Evolutionary conservation across 2,888 invertebrate genomes (phyloP).

Genomic region (Ischnus inquisitorius): DNA sequence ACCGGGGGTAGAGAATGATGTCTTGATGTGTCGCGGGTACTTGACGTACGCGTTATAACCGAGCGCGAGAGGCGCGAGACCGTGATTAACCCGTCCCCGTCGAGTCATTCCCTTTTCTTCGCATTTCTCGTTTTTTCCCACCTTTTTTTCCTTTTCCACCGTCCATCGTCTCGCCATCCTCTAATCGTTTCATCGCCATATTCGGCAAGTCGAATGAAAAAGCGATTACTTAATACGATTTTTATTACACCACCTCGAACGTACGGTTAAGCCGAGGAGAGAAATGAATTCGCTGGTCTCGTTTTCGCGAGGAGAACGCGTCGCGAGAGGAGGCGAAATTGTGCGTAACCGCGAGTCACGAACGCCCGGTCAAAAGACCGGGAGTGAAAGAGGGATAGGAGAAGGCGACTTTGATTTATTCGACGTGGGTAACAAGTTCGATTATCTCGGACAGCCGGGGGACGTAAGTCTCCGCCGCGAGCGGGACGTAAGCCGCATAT

Average conservation of each 20-base stretch:
- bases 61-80: conserved; percentile 54
- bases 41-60: conserved; percentile 66
- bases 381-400: conserved; percentile 20
- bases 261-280: not conserved
- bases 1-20: conserved; percentile 74
- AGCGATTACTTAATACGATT: conserved; percentile 50
- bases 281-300: not conserved
- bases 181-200: conserved; percentile 51
- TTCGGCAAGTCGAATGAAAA: conserved; percentile 47
- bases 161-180: not conserved
- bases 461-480: conserved; percentile 65
- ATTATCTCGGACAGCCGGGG: conserved; percentile 75
- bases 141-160: conserved; percentile 44
- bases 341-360: conserved; percentile 21
- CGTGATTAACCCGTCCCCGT: conserved; percentile 73
- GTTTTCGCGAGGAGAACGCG: conserved; percentile 14
- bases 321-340: conserved; percentile 16
- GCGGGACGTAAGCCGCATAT: conserved; percentile 73
- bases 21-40: conserved; percentile 78
- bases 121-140: conserved; percentile 36
- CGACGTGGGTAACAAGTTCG: conserved; percentile 76
- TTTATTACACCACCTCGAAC: conserved; percentile 8
- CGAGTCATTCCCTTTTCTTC: conserved; percentile 64
- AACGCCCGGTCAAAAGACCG: conserved; percentile 11
- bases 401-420: conserved; percentile 74